Percentiles rank a stretch among this genome's conserved stretches.
These are phyloP conservation scores for Muscicapa striata DNA, from an alignment of 2,797 vertebrate genomes.

Conservation along the genomic window DNA sequence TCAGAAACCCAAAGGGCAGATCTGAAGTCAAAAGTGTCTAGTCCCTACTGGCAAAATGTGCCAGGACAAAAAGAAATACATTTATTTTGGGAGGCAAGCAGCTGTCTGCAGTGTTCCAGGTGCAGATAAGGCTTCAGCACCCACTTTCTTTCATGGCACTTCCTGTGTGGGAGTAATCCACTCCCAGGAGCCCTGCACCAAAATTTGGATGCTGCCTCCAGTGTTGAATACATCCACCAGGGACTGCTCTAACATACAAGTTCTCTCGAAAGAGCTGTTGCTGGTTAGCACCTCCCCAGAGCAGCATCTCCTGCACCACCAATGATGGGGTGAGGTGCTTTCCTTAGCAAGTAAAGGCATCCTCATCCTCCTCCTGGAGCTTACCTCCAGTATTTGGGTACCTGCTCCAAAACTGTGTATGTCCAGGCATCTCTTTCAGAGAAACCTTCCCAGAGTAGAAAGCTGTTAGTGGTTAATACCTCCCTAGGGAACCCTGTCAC, in stretches of 20 bases:
- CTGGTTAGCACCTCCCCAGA: fast-evolving
- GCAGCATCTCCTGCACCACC: background rate
- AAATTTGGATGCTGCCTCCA: background rate
- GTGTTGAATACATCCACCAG: background rate
- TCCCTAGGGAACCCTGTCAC: background rate
- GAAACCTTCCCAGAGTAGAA: background rate
- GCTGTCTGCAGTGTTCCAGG: background rate
- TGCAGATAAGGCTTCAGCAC: background rate
- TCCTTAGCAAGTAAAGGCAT: background rate
- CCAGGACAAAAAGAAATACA: background rate
- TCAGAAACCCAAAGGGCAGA: background rate
- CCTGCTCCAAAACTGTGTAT: background rate
- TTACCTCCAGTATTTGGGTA: background rate
- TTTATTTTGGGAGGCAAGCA: background rate
- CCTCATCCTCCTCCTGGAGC: background rate
- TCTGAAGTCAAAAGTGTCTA: background rate
- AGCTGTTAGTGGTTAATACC: background rate
- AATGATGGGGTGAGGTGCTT: fast-evolving
- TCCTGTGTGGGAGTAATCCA: background rate
- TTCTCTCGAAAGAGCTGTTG: background rate
- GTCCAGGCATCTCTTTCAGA: background rate
- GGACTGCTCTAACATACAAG: background rate
- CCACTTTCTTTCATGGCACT: background rate
- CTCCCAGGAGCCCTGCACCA: background rate
- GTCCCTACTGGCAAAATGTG: background rate